Base-by-base conservation (phyloP, 2,113 vertebrate species). In the Peucedramus taeniatus region DNA sequence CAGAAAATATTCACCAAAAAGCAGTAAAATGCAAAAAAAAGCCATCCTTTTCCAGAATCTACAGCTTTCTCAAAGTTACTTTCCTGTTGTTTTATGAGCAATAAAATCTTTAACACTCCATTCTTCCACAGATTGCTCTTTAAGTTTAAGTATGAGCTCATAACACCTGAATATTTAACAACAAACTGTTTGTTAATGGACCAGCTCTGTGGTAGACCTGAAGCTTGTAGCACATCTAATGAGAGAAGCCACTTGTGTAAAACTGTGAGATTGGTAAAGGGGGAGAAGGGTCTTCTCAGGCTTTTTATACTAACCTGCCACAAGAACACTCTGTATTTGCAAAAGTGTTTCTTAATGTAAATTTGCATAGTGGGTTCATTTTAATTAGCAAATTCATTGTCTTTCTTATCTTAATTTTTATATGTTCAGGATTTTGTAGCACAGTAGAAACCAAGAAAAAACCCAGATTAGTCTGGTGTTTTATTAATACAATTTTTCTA, bases 121-220 rank as follows among this genome's bases (percentile, higher is more conserved):
- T 93, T 93, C 65, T 96, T 93, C 93, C 88, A 87, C 69, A 80
- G 80, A 91, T 94, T 95, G 78, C 68, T 96, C 91, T 94, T 96
- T 95, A 95, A 70, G 63, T 95, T 88, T 97, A 96, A 93, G 60
- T 81, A 86, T 89, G 70, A 94, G 42, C 47, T 94, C 78, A 84
- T 93, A 92, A 87, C 76, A 94, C 77, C 96, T 81, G 97, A 96
- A 96, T 97, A 98, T 96, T 96, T 97, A 97, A 86, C 80, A 96
- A 89, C 71, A 96, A 95, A 96, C 80, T 96, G 91, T 87, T 89
- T 96, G 93, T 95, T 95, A 97, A 94, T 96, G 87, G 89, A 94
- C 80, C 83, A 84, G 21, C 80, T 96, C 89, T 72, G 77, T 89
- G 45, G 78, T 23, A 83, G 78, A 60, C 81, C 87, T 95, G 70